phyloP scores from a whole-genome alignment of 2,797 vertebrate genomes.

The Thalassophryne amazonica region DNA sequence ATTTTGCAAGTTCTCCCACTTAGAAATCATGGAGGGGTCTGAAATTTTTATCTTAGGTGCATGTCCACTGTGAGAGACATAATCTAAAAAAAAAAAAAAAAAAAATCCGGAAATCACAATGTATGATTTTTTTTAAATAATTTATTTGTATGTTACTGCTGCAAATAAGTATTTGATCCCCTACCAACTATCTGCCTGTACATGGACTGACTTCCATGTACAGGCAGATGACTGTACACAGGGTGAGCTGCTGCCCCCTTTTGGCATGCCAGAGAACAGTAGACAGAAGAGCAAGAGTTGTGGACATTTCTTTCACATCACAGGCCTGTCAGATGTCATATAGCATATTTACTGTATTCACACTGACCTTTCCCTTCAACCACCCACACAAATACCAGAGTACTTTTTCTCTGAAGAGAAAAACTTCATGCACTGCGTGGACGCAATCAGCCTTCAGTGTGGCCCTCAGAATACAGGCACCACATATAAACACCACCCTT shows the following conservation, averaged over 20 bases:
- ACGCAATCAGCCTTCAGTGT: slow-evolving; percentile 45
- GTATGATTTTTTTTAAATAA: too few relatives aligned
- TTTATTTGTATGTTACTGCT: too few relatives aligned
- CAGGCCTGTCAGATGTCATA: slow-evolving; percentile 4
- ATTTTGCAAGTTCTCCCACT: too few relatives aligned
- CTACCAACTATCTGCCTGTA: neutral
- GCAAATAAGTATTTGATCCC: too few relatives aligned
- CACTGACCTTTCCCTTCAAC: neutral
- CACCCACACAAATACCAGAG: slow-evolving; percentile 1
- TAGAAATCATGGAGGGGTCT: too few relatives aligned
- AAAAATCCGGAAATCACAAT: too few relatives aligned
- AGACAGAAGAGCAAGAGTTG: neutral
- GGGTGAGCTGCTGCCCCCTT: slow-evolving; percentile 41
- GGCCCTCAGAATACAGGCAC: slow-evolving; percentile 24
- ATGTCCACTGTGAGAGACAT: too few relatives aligned
- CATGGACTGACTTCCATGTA: neutral
- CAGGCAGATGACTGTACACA: neutral
- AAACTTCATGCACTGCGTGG: neutral
- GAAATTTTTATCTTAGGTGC: too few relatives aligned
- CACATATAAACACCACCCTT: neutral
- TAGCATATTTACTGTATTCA: neutral
- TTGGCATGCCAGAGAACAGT: slow-evolving; percentile 24
- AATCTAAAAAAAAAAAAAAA: too few relatives aligned
- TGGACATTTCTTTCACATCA: slow-evolving; percentile 10
- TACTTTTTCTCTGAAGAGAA: slow-evolving; percentile 23